A percentile compares a stretch with the other conserved stretches of the same genome.
Evolutionary conservation across 1,140 invertebrate genomes (phyloP).

Genomic region (Argopecten irradians): DNA sequence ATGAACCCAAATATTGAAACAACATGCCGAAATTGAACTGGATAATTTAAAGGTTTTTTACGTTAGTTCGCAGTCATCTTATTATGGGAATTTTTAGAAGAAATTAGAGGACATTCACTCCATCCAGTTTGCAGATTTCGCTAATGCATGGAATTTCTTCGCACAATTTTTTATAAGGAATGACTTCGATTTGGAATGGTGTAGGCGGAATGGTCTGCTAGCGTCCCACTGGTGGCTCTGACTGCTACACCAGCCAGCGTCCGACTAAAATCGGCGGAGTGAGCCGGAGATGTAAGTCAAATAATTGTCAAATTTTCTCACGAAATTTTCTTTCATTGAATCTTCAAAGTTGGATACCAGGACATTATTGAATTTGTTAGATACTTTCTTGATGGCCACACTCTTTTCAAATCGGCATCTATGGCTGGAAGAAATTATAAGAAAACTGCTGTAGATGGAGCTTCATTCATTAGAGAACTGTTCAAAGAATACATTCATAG

Average conservation of each 20-base stretch:
- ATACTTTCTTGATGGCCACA: neutral
- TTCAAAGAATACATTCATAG: constrained; percentile 28
- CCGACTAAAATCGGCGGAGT: neutral
- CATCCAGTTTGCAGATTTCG: neutral
- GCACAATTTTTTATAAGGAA: neutral
- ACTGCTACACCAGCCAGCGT: neutral
- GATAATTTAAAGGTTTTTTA: neutral
- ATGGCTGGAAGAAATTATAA: constrained; percentile 25
- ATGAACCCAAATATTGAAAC: neutral
- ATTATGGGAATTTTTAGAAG: neutral
- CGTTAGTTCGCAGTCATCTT: neutral
- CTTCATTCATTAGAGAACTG: constrained; percentile 20
- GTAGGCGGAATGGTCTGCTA: neutral
- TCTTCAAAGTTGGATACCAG: neutral
- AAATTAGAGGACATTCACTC: neutral
- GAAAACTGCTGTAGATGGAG: constrained; percentile 33
- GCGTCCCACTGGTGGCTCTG: neutral
- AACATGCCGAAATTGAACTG: neutral
- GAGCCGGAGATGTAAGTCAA: neutral
- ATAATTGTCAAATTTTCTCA: neutral
- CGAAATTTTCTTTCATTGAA: neutral
- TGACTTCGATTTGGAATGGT: neutral
- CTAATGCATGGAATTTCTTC: constrained; percentile 34
- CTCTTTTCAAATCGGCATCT: neutral
- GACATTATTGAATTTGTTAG: constrained; percentile 25